Conservation (phyloP, 2,113 vertebrate species). For the Eolophus roseicapilla region DNA sequence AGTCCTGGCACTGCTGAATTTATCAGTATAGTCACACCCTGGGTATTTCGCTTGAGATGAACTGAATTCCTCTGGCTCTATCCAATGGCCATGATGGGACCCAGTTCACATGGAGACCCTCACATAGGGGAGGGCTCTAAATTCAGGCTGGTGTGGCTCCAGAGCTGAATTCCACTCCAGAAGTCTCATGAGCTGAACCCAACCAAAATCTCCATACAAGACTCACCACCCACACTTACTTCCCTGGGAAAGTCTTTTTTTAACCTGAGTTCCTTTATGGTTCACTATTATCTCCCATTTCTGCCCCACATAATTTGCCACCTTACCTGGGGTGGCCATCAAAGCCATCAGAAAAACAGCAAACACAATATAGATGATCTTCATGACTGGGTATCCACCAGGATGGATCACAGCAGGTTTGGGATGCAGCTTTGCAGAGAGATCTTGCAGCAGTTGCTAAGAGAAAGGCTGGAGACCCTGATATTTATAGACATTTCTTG, state of each 20-base stretch:
- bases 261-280: neutral
- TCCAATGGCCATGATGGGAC: accelerated
- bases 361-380: conserved; percentile 50
- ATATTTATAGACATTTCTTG: conserved; percentile 53
- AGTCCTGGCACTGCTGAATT: neutral
- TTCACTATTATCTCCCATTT: neutral
- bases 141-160: neutral
- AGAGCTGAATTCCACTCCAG: neutral
- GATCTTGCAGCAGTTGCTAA: neutral
- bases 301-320: neutral
- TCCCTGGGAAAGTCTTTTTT: neutral
- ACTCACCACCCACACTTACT: neutral
- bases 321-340: conserved; percentile 60
- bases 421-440: neutral
- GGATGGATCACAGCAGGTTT: neutral
- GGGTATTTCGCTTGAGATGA: neutral
- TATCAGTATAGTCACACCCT: neutral
- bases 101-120: neutral
- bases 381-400: conserved; percentile 15
- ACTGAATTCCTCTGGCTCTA: neutral
- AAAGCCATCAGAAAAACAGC: conserved; percentile 47
- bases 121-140: neutral
- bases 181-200: accelerated
- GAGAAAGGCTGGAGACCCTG: neutral
- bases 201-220: neutral